Evolutionary conservation across 2,888 invertebrate genomes (phyloP), one percentile per base, ranked within the genome.

Genomic region (Empis stercorea): DNA sequence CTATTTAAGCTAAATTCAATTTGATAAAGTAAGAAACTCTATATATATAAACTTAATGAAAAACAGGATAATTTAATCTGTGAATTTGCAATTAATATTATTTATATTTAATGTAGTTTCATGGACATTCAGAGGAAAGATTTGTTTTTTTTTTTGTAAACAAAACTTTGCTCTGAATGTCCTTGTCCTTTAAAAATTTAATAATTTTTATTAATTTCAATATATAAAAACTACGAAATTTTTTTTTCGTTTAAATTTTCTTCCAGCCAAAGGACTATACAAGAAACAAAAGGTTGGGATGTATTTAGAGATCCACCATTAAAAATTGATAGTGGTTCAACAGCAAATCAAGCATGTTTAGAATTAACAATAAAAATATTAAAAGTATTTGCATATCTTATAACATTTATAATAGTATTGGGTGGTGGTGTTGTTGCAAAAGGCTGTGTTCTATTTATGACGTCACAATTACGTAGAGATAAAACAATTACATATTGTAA

Each of bases 211-310:
- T n/a, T n/a, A n/a, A n/a, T n/a, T n/a, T n/a, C n/a, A n/a, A n/a
- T n/a, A n/a, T n/a, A n/a, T n/a, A n/a, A n/a, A n/a, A n/a, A n/a
- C n/a, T n/a, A n/a, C n/a, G n/a, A 20, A 20, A 20, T 20, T 20
- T 3, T 4, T 20, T 20, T 20, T 20, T 20, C 20, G n/a, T n/a
- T n/a, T 20, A 20, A 20, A 20, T 20, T 34, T 43, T 46, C 44
- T 59, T 54, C 0, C 50, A 87, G 87, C 64, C 84, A 84, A 71
- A 76, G 87, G 62, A 87, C 87, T 51, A 80, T 87, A 58, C 81
- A 82, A 62, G 88, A 87, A 68, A 87, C 87, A 58, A 89, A 89
- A 81, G 87, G 85, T 80, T 95, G 95, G 95, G 94, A 95, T 77
- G 92, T 94, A 50, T 95, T 95, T 74, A 76, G 92, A 63, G 85